Base-by-base conservation (phyloP, 2,113 vertebrate genomes). In the Anolis sagrei region DNA sequence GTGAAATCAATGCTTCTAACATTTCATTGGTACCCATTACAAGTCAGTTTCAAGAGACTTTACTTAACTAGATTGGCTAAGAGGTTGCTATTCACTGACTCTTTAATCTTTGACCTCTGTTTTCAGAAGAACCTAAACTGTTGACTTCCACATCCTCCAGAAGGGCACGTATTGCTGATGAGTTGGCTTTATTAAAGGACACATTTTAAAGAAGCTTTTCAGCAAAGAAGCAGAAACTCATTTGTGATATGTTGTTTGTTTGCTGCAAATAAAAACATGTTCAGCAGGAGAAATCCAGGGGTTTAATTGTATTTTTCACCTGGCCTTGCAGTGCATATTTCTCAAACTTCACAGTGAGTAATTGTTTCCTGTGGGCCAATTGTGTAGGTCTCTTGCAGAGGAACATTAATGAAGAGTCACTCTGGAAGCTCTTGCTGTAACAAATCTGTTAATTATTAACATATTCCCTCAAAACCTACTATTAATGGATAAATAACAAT, bases 171-270 rank as follows among this genome's bases (percentile, higher is more conserved):
- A 69, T 34, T 75, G 58, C 62, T 66, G 51, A 61, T 89, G 32
- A 88, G 69, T 82, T 79, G 39, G 29, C 49, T 76, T 88, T 88
- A 61, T 44, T 23, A 82, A 73, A 82, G 78, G 51, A 39, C 61
- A 79, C 39, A 49, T 36, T 25, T 70, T 58, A 82, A 32, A 82
- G 25, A 34, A 48, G 54, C 27, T 27, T 79, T 80, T 73, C 76
- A 66, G 48, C 10, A 73, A 61, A 25, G 83, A 86, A 80, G 49
- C 61, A 64, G 82, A 85, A 54, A 75, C 4, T 76, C 49, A 48
- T 84, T 79, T 89, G 64, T 58, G 77, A 61, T 29, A 80, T 68
- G 72, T 36, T 84, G 68, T 82, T 84, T 83, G 23, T 44, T 72
- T n/a, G 68, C 82, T 86, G 3, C 18, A 58, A 39, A 32, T 39